These are phyloP conservation scores for Clivina fossor DNA, from an alignment of 2,888 invertebrate species.

Conservation along the genomic window DNA sequence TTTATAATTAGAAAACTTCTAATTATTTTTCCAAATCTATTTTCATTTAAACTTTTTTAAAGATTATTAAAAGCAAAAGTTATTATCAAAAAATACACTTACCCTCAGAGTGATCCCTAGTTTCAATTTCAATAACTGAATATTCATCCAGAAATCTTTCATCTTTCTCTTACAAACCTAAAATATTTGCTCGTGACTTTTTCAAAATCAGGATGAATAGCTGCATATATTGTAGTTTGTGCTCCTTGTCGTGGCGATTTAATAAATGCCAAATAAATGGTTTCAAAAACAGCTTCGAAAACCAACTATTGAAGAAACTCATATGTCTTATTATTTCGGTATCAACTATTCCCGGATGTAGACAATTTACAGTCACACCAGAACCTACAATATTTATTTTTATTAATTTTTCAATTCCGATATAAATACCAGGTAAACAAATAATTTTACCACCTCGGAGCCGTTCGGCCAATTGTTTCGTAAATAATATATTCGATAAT, in stretches of 20 bases:
- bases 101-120: no score
- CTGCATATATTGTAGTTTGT: slow-evolving; percentile 68
- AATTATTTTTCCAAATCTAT: no score
- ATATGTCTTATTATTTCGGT: slow-evolving; percentile 77
- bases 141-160: no score
- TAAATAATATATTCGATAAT: slow-evolving; percentile 76
- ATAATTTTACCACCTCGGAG: slow-evolving; percentile 59
- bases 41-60: no score
- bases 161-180: slow-evolving; percentile 55
- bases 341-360: slow-evolving; percentile 84
- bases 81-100: no score
- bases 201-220: slow-evolving; percentile 64
- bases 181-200: slow-evolving; percentile 71
- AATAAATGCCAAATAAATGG: slow-evolving; percentile 73
- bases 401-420: slow-evolving; percentile 12
- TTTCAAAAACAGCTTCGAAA: slow-evolving; percentile 62
- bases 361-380: slow-evolving; percentile 75
- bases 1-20: no score
- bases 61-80: no score
- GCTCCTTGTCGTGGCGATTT: slow-evolving; percentile 68
- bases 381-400: slow-evolving; percentile 59
- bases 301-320: slow-evolving; percentile 62
- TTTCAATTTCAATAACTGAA: no score
- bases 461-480: slow-evolving; percentile 65
- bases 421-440: no score